Conservation (phyloP, 2,888 invertebrate species). For the Punctoribates punctum region DNA sequence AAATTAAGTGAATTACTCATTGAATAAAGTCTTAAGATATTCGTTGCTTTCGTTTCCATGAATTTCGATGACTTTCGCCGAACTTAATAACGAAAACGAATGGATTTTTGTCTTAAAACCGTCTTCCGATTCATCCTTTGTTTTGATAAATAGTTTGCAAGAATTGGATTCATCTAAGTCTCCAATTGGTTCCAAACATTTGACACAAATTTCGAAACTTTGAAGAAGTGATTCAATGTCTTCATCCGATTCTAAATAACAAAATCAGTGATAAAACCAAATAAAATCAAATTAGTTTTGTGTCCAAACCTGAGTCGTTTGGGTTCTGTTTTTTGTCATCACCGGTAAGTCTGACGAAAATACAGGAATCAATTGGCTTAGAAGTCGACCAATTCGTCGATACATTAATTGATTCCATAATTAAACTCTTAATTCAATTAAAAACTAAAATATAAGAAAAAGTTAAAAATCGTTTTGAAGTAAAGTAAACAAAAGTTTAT, state of each 20-base stretch:
- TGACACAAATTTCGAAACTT: neutral
- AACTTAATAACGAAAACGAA: conserved; percentile 2
- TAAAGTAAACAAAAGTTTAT: too few relatives aligned
- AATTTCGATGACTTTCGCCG: conserved; percentile 13
- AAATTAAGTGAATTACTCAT: neutral
- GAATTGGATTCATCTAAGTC: neutral
- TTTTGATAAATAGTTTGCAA: neutral
- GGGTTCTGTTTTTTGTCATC: neutral
- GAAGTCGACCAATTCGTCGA: neutral
- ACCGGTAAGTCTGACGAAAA: neutral
- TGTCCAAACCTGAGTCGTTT: neutral
- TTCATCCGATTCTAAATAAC: neutral
- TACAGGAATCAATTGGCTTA: neutral
- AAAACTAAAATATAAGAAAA: neutral
- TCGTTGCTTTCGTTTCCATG: neutral
- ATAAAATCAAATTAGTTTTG: neutral
- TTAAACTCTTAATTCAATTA: neutral
- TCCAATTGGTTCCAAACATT: neutral
- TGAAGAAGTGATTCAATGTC: neutral
- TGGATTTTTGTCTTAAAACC: neutral
- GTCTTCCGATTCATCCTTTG: neutral
- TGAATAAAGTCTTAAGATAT: neutral
- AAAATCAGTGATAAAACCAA: neutral
- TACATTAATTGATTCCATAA: neutral
- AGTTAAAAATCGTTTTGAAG: neutral